Base-by-base conservation (phyloP, 2,888 invertebrate species). In the Ferrisia virgata region DNA sequence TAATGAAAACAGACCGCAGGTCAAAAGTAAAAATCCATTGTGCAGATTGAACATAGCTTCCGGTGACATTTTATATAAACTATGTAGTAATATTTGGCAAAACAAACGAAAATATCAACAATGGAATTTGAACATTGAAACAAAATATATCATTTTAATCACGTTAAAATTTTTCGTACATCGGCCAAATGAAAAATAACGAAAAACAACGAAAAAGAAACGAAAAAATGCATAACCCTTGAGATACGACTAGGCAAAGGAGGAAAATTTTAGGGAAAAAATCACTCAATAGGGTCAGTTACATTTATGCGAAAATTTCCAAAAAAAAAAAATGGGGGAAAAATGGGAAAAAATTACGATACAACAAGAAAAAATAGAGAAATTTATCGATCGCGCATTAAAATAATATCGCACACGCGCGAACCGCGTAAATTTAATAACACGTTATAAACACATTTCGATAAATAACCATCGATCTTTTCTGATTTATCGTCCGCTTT, bases 1-100 rank as follows among this genome's bases (percentile, higher is more conserved):
- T 83, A 83, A 72, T n/a, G 83, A 83, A 69, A 83, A 83, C 83
- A 83, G 43, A 76, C 83, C 83, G 83, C 83, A 83, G 25, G 69
- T 76, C 47, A 83, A 43, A 4, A 83, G 83, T 83, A 83, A 18
- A 15, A 83, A 39, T 1, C 83, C 83, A 69, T 76, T 83, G 31
- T 83, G 39, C 15, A 83, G 36, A 72, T 72, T 83, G 76, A 83
- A 83, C 69, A 83, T 72, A 25, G 83, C 76, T 64, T 83, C 83
- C n/a, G 83, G 83, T 18, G 76, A 83, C 83, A 83, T 83, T 64
- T 64, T 64, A 64, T 15, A 64, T n/a, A n/a, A n/a, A n/a, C n/a
- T n/a, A n/a, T n/a, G n/a, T n/a, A 64, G 28, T 64, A 28, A 64
- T 64, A 64, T 13, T 64, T 64, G 53, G 58, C n/a, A 58, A 58